Evolutionary conservation across 2,797 vertebrate genomes (phyloP).

Genomic region (Psittacula derbiana): DNA sequence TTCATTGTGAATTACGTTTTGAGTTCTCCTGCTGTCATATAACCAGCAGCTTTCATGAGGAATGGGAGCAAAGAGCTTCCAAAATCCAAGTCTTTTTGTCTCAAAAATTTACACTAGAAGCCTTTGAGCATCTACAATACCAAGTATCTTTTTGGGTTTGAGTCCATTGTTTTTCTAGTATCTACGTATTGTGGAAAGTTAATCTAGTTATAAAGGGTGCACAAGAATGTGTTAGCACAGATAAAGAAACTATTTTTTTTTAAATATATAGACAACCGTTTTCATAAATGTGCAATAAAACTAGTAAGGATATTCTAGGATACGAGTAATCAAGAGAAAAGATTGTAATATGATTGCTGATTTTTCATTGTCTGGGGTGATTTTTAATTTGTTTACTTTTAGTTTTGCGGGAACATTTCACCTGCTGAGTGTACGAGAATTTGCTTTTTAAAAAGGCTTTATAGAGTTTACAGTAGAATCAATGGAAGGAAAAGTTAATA

Average conservation of each 20-base stretch:
- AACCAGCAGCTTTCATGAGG: slow-evolving; percentile 27
- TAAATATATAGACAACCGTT: slow-evolving; percentile 63
- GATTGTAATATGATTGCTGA: slow-evolving; percentile 61
- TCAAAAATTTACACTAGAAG: not conserved
- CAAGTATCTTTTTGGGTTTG: slow-evolving; percentile 3
- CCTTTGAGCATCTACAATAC: not conserved
- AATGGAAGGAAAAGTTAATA: slow-evolving; percentile 83
- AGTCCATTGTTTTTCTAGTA: slow-evolving; percentile 46
- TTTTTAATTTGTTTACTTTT: slow-evolving; percentile 53
- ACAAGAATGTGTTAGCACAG: slow-evolving; percentile 71
- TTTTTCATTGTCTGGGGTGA: slow-evolving; percentile 49
- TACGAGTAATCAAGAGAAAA: slow-evolving; percentile 58
- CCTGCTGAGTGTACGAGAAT: slow-evolving; percentile 76
- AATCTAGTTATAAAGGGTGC: slow-evolving; percentile 56
- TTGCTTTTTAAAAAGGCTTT: slow-evolving; percentile 80
- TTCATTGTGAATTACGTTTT: slow-evolving; percentile 70
- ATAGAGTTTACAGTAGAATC: slow-evolving; percentile 82
- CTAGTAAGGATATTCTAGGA: slow-evolving; percentile 41
- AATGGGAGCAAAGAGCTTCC: slow-evolving; percentile 22
- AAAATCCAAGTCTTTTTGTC: not conserved
- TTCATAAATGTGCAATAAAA: slow-evolving; percentile 76
- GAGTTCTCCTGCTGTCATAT: slow-evolving; percentile 45
- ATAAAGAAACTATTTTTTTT: slow-evolving; percentile 60
- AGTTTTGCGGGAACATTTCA: slow-evolving; percentile 73
- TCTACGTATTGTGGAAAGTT: slow-evolving; percentile 40